Evolutionary conservation across 2,113 vertebrate species (phyloP).

Genomic region (Urocitellus parryii): DNA sequence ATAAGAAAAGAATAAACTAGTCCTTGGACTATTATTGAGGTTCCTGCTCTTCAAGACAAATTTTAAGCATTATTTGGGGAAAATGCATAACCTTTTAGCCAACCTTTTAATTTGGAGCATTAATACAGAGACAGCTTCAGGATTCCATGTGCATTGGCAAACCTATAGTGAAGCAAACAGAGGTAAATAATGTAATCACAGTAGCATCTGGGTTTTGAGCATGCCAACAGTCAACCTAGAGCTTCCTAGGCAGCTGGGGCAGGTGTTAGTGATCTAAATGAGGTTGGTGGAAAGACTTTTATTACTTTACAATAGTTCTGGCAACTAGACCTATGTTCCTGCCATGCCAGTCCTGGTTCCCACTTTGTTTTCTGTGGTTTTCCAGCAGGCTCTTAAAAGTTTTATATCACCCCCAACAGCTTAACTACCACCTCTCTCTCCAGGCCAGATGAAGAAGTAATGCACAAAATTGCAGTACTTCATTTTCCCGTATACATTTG

Average conservation of each 20-base stretch:
- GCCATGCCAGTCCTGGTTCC: slow-evolving; percentile 60
- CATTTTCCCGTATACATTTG: slow-evolving; percentile 35
- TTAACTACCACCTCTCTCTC: slow-evolving; percentile 72
- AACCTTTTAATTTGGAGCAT: slow-evolving; percentile 40
- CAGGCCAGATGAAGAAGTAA: slow-evolving; percentile 65
- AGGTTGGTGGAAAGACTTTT: slow-evolving; percentile 62
- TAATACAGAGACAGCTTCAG: not conserved
- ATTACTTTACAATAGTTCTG: slow-evolving; percentile 72
- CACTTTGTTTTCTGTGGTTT: slow-evolving; percentile 76
- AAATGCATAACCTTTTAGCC: not conserved
- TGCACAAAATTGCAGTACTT: slow-evolving; percentile 40
- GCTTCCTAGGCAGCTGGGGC: slow-evolving; percentile 61
- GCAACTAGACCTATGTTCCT: slow-evolving; percentile 75
- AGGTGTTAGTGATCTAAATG: slow-evolving; percentile 73
- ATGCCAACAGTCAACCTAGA: slow-evolving; percentile 33
- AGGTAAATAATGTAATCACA: slow-evolving; percentile 22
- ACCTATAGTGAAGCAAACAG: not conserved
- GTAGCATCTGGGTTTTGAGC: slow-evolving; percentile 48
- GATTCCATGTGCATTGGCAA: slow-evolving; percentile 9
- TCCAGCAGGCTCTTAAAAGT: slow-evolving; percentile 77
- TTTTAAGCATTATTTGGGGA: not conserved
- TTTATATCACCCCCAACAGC: slow-evolving; percentile 74
- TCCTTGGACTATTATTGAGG: not conserved
- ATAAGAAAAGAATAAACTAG: not conserved
- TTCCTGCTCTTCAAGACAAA: not conserved